Base-by-base conservation (phyloP, 2,797 vertebrate species). In the Rhodeus uyekii region DNA sequence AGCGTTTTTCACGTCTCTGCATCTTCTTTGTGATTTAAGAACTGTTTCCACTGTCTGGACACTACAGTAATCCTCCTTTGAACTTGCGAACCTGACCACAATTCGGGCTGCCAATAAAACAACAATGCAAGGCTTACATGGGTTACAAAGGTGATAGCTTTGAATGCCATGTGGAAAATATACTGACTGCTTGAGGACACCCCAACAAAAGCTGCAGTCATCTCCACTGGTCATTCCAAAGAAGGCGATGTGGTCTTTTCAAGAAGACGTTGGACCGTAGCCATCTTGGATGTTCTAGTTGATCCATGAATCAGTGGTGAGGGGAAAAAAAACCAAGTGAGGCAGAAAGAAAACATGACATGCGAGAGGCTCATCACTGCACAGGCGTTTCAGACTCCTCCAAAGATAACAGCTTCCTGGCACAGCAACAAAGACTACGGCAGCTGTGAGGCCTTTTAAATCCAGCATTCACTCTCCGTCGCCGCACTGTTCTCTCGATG, bases 291-390 rank as follows among this genome's bases (percentile, higher is more conserved):
- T 76, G 50, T 73, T 87, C 50, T 61, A 86, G 83, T 84, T 80
- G 90, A 87, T 91, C 88, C 86, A 88, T 85, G 88, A 90, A 85
- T 90, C 85, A 85, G 73, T 50, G 69, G 77, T 83, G 71, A 64
- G 78, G 82, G 77, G 82, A 82, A 72, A 83, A 69, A 82, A 82
- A 74, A 80, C 78, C 58, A 74, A 76, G 72, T 65, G 80, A 76
- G 64, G 64, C 64, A 76, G 73, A 82, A 82, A 82, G 81, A 82
- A 82, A 82, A 77, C 81, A 82, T 76, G 82, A 76, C 82, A 83
- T 72, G 83, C 67, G 73, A 85, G 83, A 83, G 64, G 76, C 42
- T 80, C 81, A 77, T 83, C 84, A 50, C 48, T 32, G 50, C 76
- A 77, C 83, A 55, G 55, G 69, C 71, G 65, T 74, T 78, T 85